Evolutionary conservation across 1,140 invertebrate genomes (phyloP).

Genomic region (Drosophila pseudoobscura): DNA sequence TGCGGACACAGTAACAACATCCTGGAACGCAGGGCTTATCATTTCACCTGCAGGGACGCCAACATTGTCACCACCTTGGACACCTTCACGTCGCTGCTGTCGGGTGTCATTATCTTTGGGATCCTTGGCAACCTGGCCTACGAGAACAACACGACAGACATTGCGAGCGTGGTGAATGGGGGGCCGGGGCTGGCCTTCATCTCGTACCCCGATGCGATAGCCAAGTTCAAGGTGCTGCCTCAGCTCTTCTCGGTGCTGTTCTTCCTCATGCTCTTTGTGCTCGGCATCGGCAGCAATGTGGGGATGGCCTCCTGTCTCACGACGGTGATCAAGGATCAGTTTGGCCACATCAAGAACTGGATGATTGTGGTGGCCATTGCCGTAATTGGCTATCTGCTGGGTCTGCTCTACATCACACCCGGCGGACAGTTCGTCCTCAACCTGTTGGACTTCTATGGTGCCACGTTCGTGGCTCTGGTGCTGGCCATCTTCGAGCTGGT

Average conservation of each 20-base stretch:
- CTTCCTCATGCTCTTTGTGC: conserved; percentile 93
- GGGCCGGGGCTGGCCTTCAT: conserved; percentile 89
- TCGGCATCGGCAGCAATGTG: conserved; percentile 91
- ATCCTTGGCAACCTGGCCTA: conserved; percentile 91
- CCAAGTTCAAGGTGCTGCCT: conserved; percentile 90
- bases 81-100: conserved; percentile 92
- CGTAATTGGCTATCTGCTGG: conserved; percentile 86
- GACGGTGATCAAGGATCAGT: conserved; percentile 89
- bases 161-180: conserved; percentile 85
- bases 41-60: conserved; percentile 85
- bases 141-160: conserved; percentile 85
- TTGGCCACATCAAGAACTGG: conserved; percentile 86
- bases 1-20: not conserved
- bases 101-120: conserved; percentile 94
- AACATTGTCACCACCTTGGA: conserved; percentile 91
- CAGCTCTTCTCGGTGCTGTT: conserved; percentile 95
- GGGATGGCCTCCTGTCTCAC: conserved; percentile 87
- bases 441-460: conserved; percentile 93
- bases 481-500: conserved; percentile 89
- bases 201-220: conserved; percentile 94
- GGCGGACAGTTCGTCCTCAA: conserved; percentile 93
- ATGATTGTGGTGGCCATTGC: conserved; percentile 85
- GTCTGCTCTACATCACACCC: conserved; percentile 90
- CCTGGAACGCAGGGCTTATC: not conserved
- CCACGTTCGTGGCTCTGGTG: conserved; percentile 90